Conservation (phyloP, 2,113 vertebrate genomes). For the Petaurus breviceps region DNA sequence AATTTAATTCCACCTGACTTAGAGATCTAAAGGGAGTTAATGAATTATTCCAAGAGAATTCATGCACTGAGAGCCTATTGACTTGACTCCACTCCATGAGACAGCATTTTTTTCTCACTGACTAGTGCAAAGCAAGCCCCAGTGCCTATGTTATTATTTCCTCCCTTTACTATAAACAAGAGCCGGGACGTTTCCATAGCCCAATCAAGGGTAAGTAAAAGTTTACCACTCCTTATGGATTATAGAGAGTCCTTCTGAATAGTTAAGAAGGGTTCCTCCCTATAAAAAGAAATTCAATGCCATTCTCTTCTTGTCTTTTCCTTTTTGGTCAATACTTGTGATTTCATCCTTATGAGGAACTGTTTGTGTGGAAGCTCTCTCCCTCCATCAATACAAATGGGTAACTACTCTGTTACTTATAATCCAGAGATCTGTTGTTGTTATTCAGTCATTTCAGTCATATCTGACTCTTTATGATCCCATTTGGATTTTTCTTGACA, state of each 20-base stretch:
- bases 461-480: background rate
- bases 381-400: background rate
- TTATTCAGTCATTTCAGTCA: background rate
- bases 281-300: background rate
- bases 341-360: background rate
- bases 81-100: slow-evolving; percentile 53
- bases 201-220: background rate
- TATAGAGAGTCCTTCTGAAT: background rate
- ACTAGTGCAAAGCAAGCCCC: slow-evolving; percentile 22
- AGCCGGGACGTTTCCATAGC: background rate
- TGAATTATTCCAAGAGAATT: slow-evolving; percentile 63
- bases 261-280: background rate
- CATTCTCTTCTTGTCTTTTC: background rate
- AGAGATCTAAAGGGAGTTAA: slow-evolving; percentile 62
- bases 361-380: background rate
- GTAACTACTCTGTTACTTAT: background rate
- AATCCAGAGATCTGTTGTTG: background rate
- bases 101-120: background rate
- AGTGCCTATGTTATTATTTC: background rate
- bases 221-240: background rate
- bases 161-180: background rate
- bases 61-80: slow-evolving; percentile 49
- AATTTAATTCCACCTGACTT: slow-evolving; percentile 60
- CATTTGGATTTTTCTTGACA: background rate
- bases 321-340: background rate